Percentiles rank a stretch among this genome's conserved stretches.
phyloP scores from a whole-genome alignment of 2,797 vertebrate genomes.

The Eupleurogrammus muticus region DNA sequence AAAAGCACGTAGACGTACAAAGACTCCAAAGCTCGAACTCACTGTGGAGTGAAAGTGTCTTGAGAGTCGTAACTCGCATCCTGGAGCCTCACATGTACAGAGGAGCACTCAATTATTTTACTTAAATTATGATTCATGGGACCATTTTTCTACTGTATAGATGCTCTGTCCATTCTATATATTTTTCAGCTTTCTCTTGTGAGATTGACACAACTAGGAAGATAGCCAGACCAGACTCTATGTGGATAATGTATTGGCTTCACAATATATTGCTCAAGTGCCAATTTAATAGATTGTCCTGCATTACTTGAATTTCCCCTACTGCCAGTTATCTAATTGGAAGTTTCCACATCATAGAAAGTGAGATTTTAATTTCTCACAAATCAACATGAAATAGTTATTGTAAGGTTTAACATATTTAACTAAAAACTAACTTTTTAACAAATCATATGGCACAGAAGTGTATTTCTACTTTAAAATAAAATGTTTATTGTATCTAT shows the following conservation, averaged over 20 bases:
- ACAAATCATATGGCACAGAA: neutral
- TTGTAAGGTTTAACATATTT: neutral
- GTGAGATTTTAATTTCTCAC: too few relatives aligned
- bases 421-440: neutral
- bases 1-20: slow-evolving; percentile 1
- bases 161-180: neutral
- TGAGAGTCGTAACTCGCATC: slow-evolving; percentile 4
- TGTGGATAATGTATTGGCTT: neutral
- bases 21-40: slow-evolving; percentile 1
- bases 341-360: too few relatives aligned
- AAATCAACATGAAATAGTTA: too few relatives aligned
- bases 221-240: neutral
- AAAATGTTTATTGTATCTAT: neutral
- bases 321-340: too few relatives aligned
- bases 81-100: neutral
- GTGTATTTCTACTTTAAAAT: neutral
- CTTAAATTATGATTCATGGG: neutral
- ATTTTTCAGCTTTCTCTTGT: neutral
- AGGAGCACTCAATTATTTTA: slow-evolving; percentile 17
- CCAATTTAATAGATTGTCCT: too few relatives aligned
- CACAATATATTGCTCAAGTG: neutral
- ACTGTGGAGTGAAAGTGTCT: slow-evolving; percentile 24
- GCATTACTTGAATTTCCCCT: too few relatives aligned
- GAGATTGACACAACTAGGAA: neutral
- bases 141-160: neutral